Conservation (phyloP, 2,113 vertebrate genomes). For the Pelodiscus sinensis region DNA sequence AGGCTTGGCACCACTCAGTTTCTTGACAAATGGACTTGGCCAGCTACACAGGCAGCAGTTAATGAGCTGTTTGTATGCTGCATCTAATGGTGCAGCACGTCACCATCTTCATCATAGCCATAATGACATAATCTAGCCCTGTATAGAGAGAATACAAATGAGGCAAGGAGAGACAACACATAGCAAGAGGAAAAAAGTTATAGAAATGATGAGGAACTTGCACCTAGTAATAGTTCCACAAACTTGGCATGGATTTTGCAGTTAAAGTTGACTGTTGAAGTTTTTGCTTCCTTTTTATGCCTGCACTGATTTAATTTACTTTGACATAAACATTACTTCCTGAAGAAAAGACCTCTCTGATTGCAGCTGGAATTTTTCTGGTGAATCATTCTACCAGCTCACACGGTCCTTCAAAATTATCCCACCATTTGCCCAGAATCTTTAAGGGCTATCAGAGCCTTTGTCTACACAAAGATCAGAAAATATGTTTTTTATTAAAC, state of each 20-base stretch:
- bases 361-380: background rate
- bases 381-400: slow-evolving; percentile 14
- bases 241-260: background rate
- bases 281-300: background rate
- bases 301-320: background rate
- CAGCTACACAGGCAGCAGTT: background rate
- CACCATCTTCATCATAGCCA: background rate
- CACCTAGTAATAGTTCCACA: background rate
- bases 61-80: background rate
- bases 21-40: background rate
- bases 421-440: background rate
- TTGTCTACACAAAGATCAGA: background rate
- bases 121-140: background rate
- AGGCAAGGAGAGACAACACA: background rate
- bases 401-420: background rate
- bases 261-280: background rate
- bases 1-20: background rate
- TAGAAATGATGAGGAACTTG: background rate
- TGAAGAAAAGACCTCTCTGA: background rate
- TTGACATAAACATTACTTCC: slow-evolving; percentile 15
- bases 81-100: background rate
- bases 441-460: background rate
- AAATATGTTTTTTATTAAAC: background rate
- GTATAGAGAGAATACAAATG: background rate
- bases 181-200: background rate